A percentile compares a stretch with the other conserved stretches of the same genome.
phyloP scores from a whole-genome alignment of 2,888 invertebrate species.

The Diplazon laetatorius region DNA sequence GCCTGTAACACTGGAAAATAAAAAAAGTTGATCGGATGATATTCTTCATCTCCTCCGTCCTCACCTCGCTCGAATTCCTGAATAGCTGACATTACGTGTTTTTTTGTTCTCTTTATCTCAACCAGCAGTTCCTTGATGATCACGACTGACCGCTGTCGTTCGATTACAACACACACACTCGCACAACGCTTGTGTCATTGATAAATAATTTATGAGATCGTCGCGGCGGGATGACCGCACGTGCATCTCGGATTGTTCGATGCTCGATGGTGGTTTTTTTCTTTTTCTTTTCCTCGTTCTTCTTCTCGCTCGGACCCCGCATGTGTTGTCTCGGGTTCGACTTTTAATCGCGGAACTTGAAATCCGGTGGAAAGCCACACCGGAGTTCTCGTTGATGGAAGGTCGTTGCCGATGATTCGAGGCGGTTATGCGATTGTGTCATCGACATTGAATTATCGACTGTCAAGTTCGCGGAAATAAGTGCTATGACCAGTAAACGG shows the following conservation, averaged over 20 bases:
- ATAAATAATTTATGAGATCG: slow-evolving; percentile 7
- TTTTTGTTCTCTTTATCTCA: neutral
- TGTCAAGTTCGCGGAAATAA: too few relatives aligned
- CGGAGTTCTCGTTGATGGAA: slow-evolving; percentile 7
- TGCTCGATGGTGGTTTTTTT: too few relatives aligned
- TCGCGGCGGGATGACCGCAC: neutral
- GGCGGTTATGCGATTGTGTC: slow-evolving; percentile 26
- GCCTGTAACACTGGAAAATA: too few relatives aligned
- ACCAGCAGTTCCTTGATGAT: neutral
- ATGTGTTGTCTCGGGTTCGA: neutral
- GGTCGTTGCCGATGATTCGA: slow-evolving; percentile 29
- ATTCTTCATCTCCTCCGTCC: neutral
- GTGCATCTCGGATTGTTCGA: slow-evolving; percentile 2
- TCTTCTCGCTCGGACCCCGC: slow-evolving; percentile 7
- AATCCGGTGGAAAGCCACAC: slow-evolving; percentile 24
- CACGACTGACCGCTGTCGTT: neutral
- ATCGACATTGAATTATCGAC: too few relatives aligned
- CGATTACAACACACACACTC: slow-evolving; percentile 21
- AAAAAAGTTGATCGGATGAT: neutral
- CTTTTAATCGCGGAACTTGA: slow-evolving; percentile 6
- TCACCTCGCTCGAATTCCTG: neutral
- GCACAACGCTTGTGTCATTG: neutral
- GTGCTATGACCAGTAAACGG: too few relatives aligned
- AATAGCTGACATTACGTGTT: neutral
- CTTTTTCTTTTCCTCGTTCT: slow-evolving; percentile 10